Conservation (phyloP, 2,797 vertebrate genomes). For the Glossophaga mutica region DNA sequence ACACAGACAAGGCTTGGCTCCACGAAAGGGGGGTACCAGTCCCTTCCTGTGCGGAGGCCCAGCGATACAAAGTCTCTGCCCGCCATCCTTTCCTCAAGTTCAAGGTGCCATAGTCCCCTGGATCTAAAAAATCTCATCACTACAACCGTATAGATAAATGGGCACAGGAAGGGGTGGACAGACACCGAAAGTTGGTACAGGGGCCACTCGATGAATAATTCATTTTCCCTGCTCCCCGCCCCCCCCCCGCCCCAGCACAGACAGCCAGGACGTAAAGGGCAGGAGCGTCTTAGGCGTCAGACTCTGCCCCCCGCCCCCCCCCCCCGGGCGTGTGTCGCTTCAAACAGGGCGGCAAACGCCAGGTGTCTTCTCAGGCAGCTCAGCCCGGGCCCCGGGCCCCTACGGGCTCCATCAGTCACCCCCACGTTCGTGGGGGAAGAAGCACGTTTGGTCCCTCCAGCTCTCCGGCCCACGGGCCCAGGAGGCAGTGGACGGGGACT, state of each 20-base stretch:
- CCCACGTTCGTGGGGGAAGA: neutral
- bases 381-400: neutral
- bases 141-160: neutral
- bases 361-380: neutral
- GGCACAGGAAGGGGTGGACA: too few species aligned
- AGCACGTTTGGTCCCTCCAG: neutral
- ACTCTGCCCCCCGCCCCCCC: too few species aligned
- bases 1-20: neutral
- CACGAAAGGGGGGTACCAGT: neutral
- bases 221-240: neutral
- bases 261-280: neutral
- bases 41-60: neutral
- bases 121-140: neutral
- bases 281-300: too few species aligned
- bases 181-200: neutral
- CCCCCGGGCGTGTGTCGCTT: too few species aligned
- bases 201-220: neutral
- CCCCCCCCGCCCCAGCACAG: neutral
- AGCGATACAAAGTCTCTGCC: neutral
- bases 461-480: neutral
- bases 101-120: neutral
- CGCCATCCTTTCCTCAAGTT: neutral
- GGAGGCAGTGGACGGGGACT: neutral
- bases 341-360: neutral
- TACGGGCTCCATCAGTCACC: neutral